Base-by-base conservation (phyloP, 2,797 vertebrate species). In the Micrastur ruficollis region DNA sequence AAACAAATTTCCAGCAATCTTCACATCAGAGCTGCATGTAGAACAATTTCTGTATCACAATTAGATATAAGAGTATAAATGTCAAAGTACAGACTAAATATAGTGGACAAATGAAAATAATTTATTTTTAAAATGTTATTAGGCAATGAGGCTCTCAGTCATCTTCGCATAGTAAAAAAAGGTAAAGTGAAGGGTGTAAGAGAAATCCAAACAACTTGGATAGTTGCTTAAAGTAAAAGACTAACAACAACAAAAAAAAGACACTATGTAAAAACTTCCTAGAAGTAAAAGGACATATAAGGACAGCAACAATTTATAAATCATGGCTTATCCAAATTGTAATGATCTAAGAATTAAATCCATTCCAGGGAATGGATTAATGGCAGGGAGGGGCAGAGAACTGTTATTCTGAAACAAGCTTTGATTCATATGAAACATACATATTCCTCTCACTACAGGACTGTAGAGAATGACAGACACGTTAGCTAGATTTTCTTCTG, bases 361-460 rank as follows among this genome's bases (percentile, higher is more conserved):
- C 6, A 17, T 89, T 71, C 4, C 29, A 52, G 12, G 11, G 81
- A 47, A 74, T 11, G 4, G n/a, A 14, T n/a, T 71, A 79, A 52
- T 10, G 6, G 20, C 1, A 2, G 17, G 6, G 14, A 75, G 12
- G 11, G 46, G 1, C 0, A 0, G 22, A 53, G 40, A 68, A 32
- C 14, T 56, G 19, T 46, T 84, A 56, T 21, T 81, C 46, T 55
- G 47, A 81, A 79, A 46, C 20, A 93, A 81, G 18, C 2, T 79
- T 74, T 75, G 11, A 42, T 79, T 81, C 20, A 10, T 61, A 50
- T 22, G 17, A 66, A 93, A 50, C 12, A 67, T 22, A 38, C 5
- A 27, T 27, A 79, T 61, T 68, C 16, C 4, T 65, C 7, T 75
- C 34, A 32, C 17, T 42, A 31, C 16, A 53, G 23, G 31, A 74